These are phyloP conservation scores for Podarcis siculus DNA, from an alignment of 2,797 vertebrate species.

Conservation along the genomic window DNA sequence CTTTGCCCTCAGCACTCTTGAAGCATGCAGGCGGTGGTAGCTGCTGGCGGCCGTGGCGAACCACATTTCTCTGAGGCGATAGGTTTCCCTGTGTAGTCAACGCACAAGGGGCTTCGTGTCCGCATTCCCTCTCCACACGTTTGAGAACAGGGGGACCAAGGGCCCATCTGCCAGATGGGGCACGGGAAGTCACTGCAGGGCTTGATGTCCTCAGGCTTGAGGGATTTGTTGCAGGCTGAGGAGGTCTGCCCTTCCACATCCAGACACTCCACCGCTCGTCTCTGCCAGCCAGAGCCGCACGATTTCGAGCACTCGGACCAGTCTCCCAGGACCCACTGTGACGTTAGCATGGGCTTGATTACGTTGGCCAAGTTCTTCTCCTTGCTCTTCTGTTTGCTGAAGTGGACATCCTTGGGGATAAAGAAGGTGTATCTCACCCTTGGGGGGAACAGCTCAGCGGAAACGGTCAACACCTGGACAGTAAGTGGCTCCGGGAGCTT, in stretches of 20 bases:
- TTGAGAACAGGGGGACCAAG: constrained; percentile 87
- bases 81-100: constrained; percentile 82
- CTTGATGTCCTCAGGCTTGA: constrained; percentile 88
- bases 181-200: constrained; percentile 89
- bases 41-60: constrained; percentile 69
- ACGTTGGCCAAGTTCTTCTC: constrained; percentile 82
- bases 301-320: constrained; percentile 95
- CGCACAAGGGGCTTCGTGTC: constrained; percentile 81
- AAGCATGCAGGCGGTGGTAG: constrained; percentile 75
- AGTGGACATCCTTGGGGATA: constrained; percentile 86
- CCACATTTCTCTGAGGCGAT: constrained; percentile 82
- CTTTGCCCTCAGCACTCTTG: constrained; percentile 81
- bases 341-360: constrained; percentile 82
- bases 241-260: constrained; percentile 84
- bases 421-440: constrained; percentile 96
- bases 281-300: constrained; percentile 92
- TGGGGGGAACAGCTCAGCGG: constrained; percentile 83
- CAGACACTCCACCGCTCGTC: constrained; percentile 88
- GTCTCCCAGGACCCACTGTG: constrained; percentile 90
- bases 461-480: constrained; percentile 88
- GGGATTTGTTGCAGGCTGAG: constrained; percentile 80
- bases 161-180: constrained; percentile 88
- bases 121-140: constrained; percentile 84
- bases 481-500: constrained; percentile 87
- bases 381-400: constrained; percentile 82